phyloP scores from a whole-genome alignment of 2,888 invertebrate species.

The Pseudococcus jackbeardsleyi region DNA sequence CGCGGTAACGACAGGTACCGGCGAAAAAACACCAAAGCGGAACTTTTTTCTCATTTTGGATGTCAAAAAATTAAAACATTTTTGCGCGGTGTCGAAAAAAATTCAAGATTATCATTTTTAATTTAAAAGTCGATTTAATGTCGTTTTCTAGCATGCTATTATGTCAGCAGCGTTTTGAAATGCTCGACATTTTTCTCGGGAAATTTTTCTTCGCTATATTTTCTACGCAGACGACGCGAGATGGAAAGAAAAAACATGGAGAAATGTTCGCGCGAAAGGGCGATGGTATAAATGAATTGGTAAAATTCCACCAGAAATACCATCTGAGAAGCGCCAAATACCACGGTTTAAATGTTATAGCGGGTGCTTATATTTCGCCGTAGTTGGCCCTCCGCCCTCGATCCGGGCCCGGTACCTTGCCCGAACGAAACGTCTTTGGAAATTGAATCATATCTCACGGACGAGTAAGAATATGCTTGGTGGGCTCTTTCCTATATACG shows the following conservation, averaged over 20 bases:
- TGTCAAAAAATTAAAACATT: constrained; percentile 29
- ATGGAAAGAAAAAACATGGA: constrained; percentile 20
- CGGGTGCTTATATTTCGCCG: constrained; percentile 10
- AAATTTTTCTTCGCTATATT: constrained; percentile 24
- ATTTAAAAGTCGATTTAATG: constrained; percentile 15
- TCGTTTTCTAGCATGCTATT: constrained; percentile 15
- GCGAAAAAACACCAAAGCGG: neutral
- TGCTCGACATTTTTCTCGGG: constrained; percentile 26
- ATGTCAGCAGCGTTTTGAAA: constrained; percentile 17
- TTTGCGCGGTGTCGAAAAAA: neutral
- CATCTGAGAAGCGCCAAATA: constrained; percentile 37
- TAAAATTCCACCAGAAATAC: constrained; percentile 42
- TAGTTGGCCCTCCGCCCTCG: neutral
- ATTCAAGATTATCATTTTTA: constrained; percentile 23
- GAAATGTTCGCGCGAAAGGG: constrained; percentile 37
- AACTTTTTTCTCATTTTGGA: neutral
- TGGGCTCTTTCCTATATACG: neutral
- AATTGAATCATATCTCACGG: constrained; percentile 49
- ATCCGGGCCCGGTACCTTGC: neutral
- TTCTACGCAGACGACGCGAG: neutral
- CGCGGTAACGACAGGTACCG: neutral
- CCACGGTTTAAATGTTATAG: constrained; percentile 43
- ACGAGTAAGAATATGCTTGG: neutral
- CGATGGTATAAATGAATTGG: constrained; percentile 47
- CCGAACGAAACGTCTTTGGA: neutral